phyloP scores from a whole-genome alignment of 2,113 vertebrate species.

The Todiramphus saurophagus region DNA sequence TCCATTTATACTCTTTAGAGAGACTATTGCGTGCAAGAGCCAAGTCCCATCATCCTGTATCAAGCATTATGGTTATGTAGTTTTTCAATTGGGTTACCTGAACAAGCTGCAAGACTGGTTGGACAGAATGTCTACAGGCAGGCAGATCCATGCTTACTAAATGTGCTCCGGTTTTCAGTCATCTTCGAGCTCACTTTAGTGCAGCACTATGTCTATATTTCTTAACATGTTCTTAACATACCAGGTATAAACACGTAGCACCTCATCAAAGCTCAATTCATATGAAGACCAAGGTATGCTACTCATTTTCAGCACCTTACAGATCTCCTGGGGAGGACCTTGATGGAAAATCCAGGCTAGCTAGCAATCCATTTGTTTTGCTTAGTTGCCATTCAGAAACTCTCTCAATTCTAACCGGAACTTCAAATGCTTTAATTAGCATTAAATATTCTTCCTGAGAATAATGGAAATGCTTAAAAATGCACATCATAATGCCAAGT shows the following conservation, averaged over 20 bases:
- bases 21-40: not conserved
- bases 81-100: not conserved
- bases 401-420: not conserved
- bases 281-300: not conserved
- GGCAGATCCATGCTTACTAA: not conserved
- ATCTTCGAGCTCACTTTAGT: not conserved
- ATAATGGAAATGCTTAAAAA: not conserved
- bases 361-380: not conserved
- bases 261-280: not conserved
- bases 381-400: not conserved
- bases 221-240: not conserved
- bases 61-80: not conserved
- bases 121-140: not conserved
- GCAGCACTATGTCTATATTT: not conserved
- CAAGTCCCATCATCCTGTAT: not conserved
- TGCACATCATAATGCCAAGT: not conserved
- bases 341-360: not conserved
- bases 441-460: not conserved
- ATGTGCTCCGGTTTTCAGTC: not conserved
- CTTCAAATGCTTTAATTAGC: not conserved
- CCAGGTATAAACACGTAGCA: rapidly evolving
- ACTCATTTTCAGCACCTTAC: not conserved
- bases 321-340: not conserved
- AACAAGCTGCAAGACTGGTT: not conserved
- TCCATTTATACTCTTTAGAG: not conserved